Evolutionary conservation across 2,888 invertebrate genomes (phyloP).

Genomic region (Sarcophaga variegata): DNA sequence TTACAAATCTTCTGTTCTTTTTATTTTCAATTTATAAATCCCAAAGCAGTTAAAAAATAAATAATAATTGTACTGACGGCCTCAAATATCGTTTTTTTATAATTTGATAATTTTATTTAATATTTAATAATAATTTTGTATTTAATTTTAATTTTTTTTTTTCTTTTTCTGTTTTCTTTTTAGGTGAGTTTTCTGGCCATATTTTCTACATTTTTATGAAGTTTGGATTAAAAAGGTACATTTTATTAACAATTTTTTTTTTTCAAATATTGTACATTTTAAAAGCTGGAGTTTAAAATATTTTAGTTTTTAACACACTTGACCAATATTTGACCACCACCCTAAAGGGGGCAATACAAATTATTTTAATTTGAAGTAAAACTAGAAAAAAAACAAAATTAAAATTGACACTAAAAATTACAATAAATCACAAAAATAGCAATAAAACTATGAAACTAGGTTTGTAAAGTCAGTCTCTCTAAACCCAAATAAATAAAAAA

Average conservation of each 20-base stretch:
- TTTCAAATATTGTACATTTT: not conserved
- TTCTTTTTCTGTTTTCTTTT: conserved; percentile 6
- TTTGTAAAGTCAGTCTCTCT: not conserved
- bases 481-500: not conserved
- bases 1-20: too few relatives aligned
- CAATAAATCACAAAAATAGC: conserved; percentile 67
- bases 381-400: not conserved
- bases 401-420: conserved; percentile 52
- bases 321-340: not conserved
- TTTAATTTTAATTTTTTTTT: not conserved
- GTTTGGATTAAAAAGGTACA: not conserved
- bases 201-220: not conserved
- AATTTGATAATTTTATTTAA: not conserved
- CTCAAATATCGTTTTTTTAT: not conserved
- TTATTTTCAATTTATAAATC: too few relatives aligned
- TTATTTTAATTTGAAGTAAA: conserved; percentile 40
- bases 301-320: not conserved
- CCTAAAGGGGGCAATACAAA: conserved; percentile 57
- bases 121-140: not conserved
- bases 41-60: too few relatives aligned
- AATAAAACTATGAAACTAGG: not conserved
- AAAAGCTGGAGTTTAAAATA: not conserved
- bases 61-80: too few relatives aligned
- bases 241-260: not conserved
- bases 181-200: conserved; percentile 22